phyloP scores from a whole-genome alignment of 1,140 invertebrate species.

The Drosophila parabipectinata region DNA sequence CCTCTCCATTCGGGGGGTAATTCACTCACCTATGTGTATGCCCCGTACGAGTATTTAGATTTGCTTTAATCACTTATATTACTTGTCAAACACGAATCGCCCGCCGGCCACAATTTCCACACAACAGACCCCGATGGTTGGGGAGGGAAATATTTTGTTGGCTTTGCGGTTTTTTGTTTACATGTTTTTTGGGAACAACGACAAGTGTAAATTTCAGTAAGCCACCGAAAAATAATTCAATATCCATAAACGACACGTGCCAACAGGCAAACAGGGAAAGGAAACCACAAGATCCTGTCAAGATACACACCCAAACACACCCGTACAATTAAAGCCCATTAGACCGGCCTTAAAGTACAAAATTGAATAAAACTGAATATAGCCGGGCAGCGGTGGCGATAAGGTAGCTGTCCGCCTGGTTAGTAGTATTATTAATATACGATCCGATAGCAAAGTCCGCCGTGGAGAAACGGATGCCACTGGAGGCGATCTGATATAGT shows the following conservation, averaged over 20 bases:
- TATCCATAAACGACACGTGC: conserved; percentile 51
- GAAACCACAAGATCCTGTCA: conserved; percentile 73
- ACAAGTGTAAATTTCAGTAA: conserved; percentile 33
- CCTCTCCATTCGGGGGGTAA: neutral
- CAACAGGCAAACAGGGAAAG: conserved; percentile 9
- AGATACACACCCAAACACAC: conserved; percentile 37
- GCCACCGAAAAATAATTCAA: conserved; percentile 19
- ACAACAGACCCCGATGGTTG: conserved; percentile 2
- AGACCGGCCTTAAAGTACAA: conserved; percentile 15
- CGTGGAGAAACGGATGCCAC: conserved; percentile 40
- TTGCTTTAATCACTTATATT: conserved; percentile 79
- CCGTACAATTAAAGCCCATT: conserved; percentile 71
- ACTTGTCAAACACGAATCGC: conserved; percentile 74
- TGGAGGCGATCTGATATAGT: conserved; percentile 38
- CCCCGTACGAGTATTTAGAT: conserved; percentile 64
- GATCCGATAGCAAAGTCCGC: conserved; percentile 69
- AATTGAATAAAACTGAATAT: conserved; percentile 19
- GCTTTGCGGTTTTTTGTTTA: conserved; percentile 70
- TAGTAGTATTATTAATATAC: conserved; percentile 50
- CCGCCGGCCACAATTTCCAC: conserved; percentile 51
- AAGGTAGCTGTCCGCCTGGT: conserved; percentile 51
- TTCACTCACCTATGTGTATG: conserved; percentile 17
- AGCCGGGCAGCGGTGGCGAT: conserved; percentile 32
- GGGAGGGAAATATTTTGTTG: conserved; percentile 58
- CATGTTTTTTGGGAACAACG: conserved; percentile 45